These are phyloP conservation scores for Tapirus terrestris DNA, from an alignment of 2,113 vertebrate genomes.

Conservation along the genomic window DNA sequence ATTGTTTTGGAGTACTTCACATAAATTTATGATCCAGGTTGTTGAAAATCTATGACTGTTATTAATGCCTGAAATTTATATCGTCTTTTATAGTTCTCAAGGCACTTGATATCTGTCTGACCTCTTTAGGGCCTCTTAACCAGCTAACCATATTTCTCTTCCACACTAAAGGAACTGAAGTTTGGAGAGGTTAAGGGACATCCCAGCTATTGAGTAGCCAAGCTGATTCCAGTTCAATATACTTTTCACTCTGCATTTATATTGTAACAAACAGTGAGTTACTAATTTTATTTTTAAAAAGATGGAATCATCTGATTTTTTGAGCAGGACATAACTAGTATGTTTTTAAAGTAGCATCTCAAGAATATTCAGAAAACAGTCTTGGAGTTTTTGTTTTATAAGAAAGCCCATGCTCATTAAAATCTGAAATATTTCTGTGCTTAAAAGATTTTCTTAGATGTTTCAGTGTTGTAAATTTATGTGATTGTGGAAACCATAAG, in stretches of 20 bases:
- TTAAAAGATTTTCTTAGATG: conserved; percentile 7
- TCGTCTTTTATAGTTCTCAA: not conserved
- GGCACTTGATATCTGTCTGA: not conserved
- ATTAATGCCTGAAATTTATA: not conserved
- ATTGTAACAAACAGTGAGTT: not conserved
- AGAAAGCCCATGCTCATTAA: conserved; percentile 15
- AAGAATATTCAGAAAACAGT: not conserved
- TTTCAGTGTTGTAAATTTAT: conserved; percentile 20
- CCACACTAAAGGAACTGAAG: not conserved
- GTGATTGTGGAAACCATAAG: not conserved
- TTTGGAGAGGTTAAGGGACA: not conserved
- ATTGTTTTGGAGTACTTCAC: not conserved
- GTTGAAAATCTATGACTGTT: not conserved
- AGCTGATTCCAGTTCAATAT: not conserved
- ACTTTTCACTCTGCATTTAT: not conserved
- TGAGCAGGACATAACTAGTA: not conserved
- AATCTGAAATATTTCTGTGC: conserved; percentile 9
- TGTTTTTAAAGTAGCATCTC: not conserved
- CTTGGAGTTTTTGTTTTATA: conserved; percentile 11
- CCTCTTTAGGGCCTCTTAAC: not conserved
- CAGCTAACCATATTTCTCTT: not conserved
- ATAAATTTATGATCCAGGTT: not conserved
- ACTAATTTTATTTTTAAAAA: conserved; percentile 25
- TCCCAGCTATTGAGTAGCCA: not conserved
- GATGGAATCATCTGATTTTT: not conserved